Conservation (phyloP, 1,140 invertebrate genomes). For the Formica selysi region DNA sequence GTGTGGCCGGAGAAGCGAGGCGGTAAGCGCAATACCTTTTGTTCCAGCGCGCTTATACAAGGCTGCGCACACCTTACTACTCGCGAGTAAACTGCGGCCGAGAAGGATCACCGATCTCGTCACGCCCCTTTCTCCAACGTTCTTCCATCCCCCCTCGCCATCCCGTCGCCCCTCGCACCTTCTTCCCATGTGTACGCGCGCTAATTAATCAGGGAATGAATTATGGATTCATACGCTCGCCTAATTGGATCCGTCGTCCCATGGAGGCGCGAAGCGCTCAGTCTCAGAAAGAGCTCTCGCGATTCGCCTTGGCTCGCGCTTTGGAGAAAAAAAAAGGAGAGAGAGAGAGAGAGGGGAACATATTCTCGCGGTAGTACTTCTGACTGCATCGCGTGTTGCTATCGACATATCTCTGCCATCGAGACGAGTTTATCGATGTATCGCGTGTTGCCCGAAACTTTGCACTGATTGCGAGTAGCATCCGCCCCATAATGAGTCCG, state of each 20-base stretch:
- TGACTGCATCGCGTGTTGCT: constrained; percentile 21
- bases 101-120: constrained; percentile 70
- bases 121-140: constrained; percentile 56
- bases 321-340: neutral
- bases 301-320: constrained; percentile 44
- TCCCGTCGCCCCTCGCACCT: neutral
- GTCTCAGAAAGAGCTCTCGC: constrained; percentile 46
- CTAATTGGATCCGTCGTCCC: constrained; percentile 78
- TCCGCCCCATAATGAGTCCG: neutral
- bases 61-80: constrained; percentile 31
- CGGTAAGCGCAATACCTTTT: constrained; percentile 67
- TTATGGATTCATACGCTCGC: constrained; percentile 78
- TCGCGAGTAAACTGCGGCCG: constrained; percentile 67
- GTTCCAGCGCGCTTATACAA: constrained; percentile 69
- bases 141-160: neutral
- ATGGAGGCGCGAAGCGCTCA: constrained; percentile 63
- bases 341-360: neutral
- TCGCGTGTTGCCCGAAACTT: constrained; percentile 56
- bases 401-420: constrained; percentile 60
- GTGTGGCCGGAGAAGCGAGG: constrained; percentile 34
- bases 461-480: neutral
- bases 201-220: constrained; percentile 81
- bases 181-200: constrained; percentile 64
- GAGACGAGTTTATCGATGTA: constrained; percentile 48
- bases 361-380: constrained; percentile 23